phyloP scores from a whole-genome alignment of 2,113 vertebrate species.

The Thymallus thymallus region DNA sequence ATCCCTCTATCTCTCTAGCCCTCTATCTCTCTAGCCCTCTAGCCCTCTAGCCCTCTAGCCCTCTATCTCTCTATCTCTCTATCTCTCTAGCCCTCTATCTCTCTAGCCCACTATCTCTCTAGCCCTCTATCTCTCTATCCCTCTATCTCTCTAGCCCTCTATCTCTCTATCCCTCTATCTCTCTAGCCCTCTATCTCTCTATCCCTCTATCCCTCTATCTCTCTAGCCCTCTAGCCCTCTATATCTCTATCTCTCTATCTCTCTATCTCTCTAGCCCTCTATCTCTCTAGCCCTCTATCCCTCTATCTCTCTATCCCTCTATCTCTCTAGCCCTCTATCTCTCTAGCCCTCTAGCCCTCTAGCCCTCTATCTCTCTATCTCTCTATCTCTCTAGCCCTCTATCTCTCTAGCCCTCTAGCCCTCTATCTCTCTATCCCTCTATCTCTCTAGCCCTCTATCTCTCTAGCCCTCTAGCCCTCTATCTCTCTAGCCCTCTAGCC shows the following conservation, averaged over 20 bases:
- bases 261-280: not conserved
- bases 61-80: not conserved
- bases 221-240: not conserved
- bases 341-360: constrained; percentile 13
- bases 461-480: too few species aligned
- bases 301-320: constrained; percentile 17
- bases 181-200: not conserved
- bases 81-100: not conserved
- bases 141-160: constrained; percentile 1
- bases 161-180: constrained; percentile 10
- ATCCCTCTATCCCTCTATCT: constrained; percentile 5
- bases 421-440: too few species aligned
- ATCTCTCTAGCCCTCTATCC: constrained; percentile 14
- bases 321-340: not conserved
- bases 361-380: not conserved
- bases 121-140: not conserved
- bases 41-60: constrained; percentile 20
- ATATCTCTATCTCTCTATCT: too few species aligned
- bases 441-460: not conserved
- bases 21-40: not conserved
- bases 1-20: constrained; percentile 18
- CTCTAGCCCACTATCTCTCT: constrained; percentile 1
- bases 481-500: not conserved
- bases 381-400: not conserved
- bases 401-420: constrained; percentile 29